Base-by-base conservation (phyloP, 2,888 invertebrate genomes). In the Dicyrtoma fusca region DNA sequence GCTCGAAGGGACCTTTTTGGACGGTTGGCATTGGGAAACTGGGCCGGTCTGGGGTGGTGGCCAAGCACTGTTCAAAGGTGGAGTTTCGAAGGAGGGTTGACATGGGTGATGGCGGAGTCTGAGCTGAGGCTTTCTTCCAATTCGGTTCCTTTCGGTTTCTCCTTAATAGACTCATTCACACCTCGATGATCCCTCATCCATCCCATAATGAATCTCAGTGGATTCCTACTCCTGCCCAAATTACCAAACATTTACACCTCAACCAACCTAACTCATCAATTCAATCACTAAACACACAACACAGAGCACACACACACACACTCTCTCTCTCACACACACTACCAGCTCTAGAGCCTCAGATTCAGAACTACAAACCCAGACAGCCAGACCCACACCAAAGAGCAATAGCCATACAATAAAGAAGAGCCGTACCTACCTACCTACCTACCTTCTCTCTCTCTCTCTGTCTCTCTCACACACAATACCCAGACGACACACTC, bases 111-210 rank as follows among this genome's bases (percentile, higher is more conserved):
- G 62, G 62, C 42, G 42, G 42, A 44, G 44, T 63, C 4, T 63
- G 21, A 17, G 44, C 55, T 47, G 42, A 34, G 42, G 34, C 61
- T 21, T 64, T 64, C 65, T 51, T 34, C 65, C 62, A 19, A 62
- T 45, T 62, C 62, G 51, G 63, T 66, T 57, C 17, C 26, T 59
- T 42, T 49, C 69, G 47, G 21, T 69, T 45, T 53, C 65, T 42
- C 64, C 59, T 71, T 78, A 79, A 77, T 78, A 76, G 77, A 77
- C 77, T 77, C 77, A 79, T 79, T 78, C 77, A 79, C 79, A 79
- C 79, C 77, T 77, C 73, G 44, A 72, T 74, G 73, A 72, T 69
- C 59, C 73, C 68, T 69, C 59, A 71, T 66, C 72, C 72, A 61
- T 68, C 57, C 65, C 59, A 63, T 49, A 61, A 69, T 69, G 61